phyloP scores from a whole-genome alignment of 2,888 invertebrate species.

The Archaeoteleia sp. region DNA sequence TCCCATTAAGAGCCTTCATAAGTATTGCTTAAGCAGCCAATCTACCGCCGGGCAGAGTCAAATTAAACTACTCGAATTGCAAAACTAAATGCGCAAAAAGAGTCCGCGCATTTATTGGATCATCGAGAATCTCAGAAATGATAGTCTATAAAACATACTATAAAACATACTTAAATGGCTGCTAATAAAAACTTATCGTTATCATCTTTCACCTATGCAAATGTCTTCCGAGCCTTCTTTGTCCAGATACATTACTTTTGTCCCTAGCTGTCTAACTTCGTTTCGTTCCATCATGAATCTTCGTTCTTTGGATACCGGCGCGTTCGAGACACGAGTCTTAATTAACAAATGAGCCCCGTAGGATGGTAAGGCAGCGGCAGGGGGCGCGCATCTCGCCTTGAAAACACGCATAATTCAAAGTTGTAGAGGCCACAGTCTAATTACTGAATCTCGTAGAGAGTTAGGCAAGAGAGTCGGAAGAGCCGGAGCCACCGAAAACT shows the following conservation, averaged over 20 bases:
- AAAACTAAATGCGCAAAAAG: too few relatives aligned
- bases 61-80: conserved; percentile 8
- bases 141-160: too few relatives aligned
- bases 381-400: conserved; percentile 51
- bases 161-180: too few relatives aligned
- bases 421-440: conserved; percentile 69
- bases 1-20: conserved; percentile 50
- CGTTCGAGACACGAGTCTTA: conserved; percentile 56
- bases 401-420: conserved; percentile 71
- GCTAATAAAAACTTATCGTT: too few relatives aligned
- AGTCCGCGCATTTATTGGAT: too few relatives aligned
- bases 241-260: too few relatives aligned
- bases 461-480: conserved; percentile 39
- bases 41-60: conserved; percentile 4
- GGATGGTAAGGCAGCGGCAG: conserved; percentile 56
- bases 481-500: conserved; percentile 53
- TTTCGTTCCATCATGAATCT: conserved; percentile 40
- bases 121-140: too few relatives aligned
- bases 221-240: too few relatives aligned
- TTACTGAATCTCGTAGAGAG: conserved; percentile 69
- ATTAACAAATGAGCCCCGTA: conserved; percentile 69
- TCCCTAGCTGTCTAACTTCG: too few relatives aligned
- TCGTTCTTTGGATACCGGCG: conserved; percentile 19
- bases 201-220: too few relatives aligned
- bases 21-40: conserved; percentile 46